Evolutionary conservation across 2,888 invertebrate species (phyloP).

Genomic region (Bombylius discolor): DNA sequence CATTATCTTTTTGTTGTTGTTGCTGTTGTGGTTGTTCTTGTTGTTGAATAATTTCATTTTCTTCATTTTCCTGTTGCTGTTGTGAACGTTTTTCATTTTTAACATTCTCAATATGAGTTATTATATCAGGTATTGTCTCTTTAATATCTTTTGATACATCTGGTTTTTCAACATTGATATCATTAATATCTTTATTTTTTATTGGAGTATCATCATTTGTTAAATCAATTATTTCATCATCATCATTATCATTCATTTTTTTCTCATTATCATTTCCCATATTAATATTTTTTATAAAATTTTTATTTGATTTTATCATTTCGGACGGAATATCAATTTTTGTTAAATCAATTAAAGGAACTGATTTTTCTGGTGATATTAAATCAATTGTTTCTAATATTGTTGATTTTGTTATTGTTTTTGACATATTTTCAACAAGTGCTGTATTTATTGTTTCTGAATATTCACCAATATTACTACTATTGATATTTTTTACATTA

Average conservation of each 20-base stretch:
- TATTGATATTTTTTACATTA: neutral
- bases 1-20: conserved; percentile 16
- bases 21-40: neutral
- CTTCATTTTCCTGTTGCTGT: neutral
- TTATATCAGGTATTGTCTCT: conserved; percentile 31
- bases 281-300: conserved; percentile 19
- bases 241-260: conserved; percentile 8
- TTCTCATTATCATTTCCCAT: neutral
- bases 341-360: conserved; percentile 28
- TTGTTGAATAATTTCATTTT: neutral
- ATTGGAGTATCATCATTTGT: neutral
- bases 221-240: conserved; percentile 4
- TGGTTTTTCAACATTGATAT: conserved; percentile 19
- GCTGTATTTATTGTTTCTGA: conserved; percentile 30
- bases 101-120: conserved; percentile 26
- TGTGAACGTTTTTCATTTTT: conserved; percentile 11
- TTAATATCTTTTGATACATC: conserved; percentile 32
- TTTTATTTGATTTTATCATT: conserved; percentile 19
- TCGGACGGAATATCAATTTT: conserved; percentile 24
- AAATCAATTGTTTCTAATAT: conserved; percentile 34
- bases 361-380: conserved; percentile 30
- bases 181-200: neutral
- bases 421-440: conserved; percentile 24
- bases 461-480: conserved; percentile 18
- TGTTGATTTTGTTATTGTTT: conserved; percentile 16